These are phyloP conservation scores for Tanypteryx hageni DNA, from an alignment of 2,888 invertebrate species.

Conservation along the genomic window DNA sequence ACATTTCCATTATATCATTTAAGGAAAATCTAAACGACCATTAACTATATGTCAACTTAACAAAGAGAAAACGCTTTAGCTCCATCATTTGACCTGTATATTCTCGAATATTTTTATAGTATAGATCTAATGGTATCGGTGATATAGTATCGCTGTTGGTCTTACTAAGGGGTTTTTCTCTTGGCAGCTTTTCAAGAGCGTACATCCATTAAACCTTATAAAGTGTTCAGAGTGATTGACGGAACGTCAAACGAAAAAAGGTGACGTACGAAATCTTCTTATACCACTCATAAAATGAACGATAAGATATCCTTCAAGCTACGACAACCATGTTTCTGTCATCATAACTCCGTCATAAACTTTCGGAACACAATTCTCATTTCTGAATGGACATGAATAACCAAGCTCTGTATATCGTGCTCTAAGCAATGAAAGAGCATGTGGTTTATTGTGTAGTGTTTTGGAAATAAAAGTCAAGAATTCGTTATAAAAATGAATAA, in stretches of 20 bases:
- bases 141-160: neutral
- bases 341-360: neutral
- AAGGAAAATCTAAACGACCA: too few relatives aligned
- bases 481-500: too few relatives aligned
- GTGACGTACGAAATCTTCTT: neutral
- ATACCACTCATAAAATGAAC: neutral
- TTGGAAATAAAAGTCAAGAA: too few relatives aligned
- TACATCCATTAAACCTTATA: neutral
- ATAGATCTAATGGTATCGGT: neutral
- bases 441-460: too few relatives aligned
- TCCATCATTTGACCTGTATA: too few relatives aligned
- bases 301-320: neutral
- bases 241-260: slow-evolving; percentile 2
- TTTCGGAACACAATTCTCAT: neutral
- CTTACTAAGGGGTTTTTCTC: neutral
- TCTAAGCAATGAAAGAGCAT: too few relatives aligned
- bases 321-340: neutral
- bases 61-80: too few relatives aligned
- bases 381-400: neutral
- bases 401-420: too few relatives aligned
- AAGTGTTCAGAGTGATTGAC: slow-evolving; percentile 4
- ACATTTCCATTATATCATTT: too few relatives aligned
- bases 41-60: too few relatives aligned
- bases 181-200: neutral
- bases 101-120: too few relatives aligned